These are phyloP conservation scores for Plutella xylostella DNA, from an alignment of 2,888 invertebrate species.

Conservation along the genomic window DNA sequence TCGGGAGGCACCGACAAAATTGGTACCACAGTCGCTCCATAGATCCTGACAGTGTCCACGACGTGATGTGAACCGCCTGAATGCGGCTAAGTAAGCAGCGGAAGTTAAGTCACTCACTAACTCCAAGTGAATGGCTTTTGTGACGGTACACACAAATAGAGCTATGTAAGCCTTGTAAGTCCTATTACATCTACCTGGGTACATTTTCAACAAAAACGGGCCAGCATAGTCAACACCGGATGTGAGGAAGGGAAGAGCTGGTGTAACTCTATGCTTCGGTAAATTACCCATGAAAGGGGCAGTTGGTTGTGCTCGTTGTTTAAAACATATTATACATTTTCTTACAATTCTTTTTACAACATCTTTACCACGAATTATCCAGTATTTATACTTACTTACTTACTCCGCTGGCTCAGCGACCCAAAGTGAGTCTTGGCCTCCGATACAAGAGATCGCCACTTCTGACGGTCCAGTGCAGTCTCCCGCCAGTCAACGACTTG, in stretches of 20 bases:
- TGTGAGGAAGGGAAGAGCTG: too few relatives aligned
- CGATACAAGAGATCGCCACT: too few relatives aligned
- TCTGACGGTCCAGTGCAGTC: too few relatives aligned
- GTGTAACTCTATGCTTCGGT: not conserved
- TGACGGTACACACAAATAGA: constrained; percentile 13
- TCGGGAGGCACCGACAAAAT: constrained; percentile 14
- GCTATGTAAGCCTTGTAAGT: too few relatives aligned
- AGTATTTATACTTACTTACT: too few relatives aligned
- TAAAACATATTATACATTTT: not conserved
- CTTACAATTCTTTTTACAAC: not conserved
- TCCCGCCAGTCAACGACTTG: too few relatives aligned
- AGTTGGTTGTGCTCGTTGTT: not conserved
- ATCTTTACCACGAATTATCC: not conserved
- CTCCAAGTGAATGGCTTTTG: constrained; percentile 14
- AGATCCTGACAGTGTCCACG: constrained; percentile 10
- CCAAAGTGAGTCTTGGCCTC: too few relatives aligned
- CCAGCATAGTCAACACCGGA: too few relatives aligned
- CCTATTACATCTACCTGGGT: too few relatives aligned
- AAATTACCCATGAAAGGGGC: not conserved
- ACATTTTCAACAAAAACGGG: too few relatives aligned
- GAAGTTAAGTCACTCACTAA: constrained; percentile 12
- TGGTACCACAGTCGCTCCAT: constrained; percentile 12
- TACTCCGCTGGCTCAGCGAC: too few relatives aligned
- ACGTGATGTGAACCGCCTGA: constrained; percentile 6
- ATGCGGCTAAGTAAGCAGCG: constrained; percentile 12